These are phyloP conservation scores for Sympetrum striolatum DNA, from an alignment of 2,888 invertebrate species.

Conservation along the genomic window DNA sequence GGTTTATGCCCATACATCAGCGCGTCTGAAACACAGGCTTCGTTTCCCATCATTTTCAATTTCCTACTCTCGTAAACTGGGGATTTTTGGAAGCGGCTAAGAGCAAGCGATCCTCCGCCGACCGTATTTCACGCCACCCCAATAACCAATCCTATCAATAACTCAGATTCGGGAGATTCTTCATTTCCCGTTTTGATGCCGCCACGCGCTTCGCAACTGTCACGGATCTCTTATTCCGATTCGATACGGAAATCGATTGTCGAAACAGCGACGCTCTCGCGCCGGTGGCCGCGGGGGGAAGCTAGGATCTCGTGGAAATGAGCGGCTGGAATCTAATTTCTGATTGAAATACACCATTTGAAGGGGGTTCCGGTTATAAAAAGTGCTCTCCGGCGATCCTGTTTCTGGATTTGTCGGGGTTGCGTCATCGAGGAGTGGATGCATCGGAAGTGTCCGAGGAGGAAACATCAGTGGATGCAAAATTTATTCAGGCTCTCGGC, in stretches of 20 bases:
- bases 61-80: background rate
- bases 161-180: slow-evolving; percentile 26
- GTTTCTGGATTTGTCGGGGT: too few relatives aligned
- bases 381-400: background rate
- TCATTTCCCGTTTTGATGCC: slow-evolving; percentile 20
- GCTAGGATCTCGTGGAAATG: background rate
- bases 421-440: too few relatives aligned
- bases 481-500: too few relatives aligned
- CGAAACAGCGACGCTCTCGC: background rate
- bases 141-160: background rate
- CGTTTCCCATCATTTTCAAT: slow-evolving; percentile 26
- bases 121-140: background rate
- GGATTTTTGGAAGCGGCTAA: background rate
- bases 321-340: background rate
- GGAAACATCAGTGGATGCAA: too few relatives aligned
- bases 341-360: background rate
- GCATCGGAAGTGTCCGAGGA: too few relatives aligned
- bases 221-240: background rate
- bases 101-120: background rate
- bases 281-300: background rate
- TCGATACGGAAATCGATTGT: slow-evolving; percentile 36
- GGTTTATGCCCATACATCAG: background rate
- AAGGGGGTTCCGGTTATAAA: background rate
- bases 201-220: background rate
- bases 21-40: background rate